phyloP scores from a whole-genome alignment of 2,888 invertebrate genomes.

The Watsonalla binaria region DNA sequence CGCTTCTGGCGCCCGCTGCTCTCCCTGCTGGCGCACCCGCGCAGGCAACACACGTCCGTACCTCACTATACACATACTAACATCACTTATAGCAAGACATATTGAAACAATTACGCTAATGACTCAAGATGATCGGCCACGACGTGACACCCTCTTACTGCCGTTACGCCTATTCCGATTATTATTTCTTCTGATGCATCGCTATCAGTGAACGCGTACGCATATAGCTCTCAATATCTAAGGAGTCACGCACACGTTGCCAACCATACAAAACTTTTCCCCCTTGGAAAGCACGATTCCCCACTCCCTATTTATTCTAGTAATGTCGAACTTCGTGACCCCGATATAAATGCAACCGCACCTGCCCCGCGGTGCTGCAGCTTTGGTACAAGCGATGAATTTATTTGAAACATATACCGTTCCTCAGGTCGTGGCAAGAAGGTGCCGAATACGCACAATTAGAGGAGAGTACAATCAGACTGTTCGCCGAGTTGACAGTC shows the following conservation, averaged over 20 bases:
- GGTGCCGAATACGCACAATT: slow-evolving; percentile 76
- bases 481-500: slow-evolving; percentile 90
- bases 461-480: slow-evolving; percentile 88
- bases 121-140: too few relatives aligned
- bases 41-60: slow-evolving; percentile 54
- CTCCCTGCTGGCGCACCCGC: slow-evolving; percentile 83
- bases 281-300: too few relatives aligned
- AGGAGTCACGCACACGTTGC: too few relatives aligned
- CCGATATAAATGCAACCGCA: too few relatives aligned
- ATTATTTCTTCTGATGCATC: too few relatives aligned
- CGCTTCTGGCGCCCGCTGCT: slow-evolving; percentile 93
- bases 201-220: too few relatives aligned
- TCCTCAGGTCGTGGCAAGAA: slow-evolving; percentile 63
- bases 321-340: too few relatives aligned
- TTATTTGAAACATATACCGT: background rate
- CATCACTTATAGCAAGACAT: background rate
- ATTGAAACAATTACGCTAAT: too few relatives aligned
- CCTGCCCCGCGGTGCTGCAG: too few relatives aligned
- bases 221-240: background rate
- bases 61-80: background rate
- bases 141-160: too few relatives aligned
- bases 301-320: too few relatives aligned
- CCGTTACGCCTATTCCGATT: background rate
- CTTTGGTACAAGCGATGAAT: background rate
- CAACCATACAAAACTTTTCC: too few relatives aligned